Percentiles rank a stretch among this genome's conserved stretches.
phyloP scores from a whole-genome alignment of 1,140 invertebrate species.

The Asobara japonica region DNA sequence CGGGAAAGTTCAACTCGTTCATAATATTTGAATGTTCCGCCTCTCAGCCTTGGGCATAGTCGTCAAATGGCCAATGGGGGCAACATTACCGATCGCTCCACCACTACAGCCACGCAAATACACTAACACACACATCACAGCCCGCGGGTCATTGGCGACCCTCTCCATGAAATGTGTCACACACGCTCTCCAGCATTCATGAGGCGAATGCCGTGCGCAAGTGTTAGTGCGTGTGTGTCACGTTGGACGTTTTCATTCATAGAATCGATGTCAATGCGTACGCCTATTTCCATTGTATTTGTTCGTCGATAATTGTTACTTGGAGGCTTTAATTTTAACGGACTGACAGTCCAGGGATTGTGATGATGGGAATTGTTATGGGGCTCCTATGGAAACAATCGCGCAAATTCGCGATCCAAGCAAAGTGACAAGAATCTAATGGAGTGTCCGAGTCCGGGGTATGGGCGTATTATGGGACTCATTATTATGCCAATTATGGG shows the following conservation, averaged over 20 bases:
- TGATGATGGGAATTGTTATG: background rate
- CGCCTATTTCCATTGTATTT: slow-evolving; percentile 37
- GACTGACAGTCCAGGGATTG: background rate
- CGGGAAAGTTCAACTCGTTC: too few species aligned
- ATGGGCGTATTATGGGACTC: slow-evolving; percentile 2
- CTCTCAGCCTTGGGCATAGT: slow-evolving; percentile 29
- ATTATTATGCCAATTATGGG: background rate
- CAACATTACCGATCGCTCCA: slow-evolving; percentile 27
- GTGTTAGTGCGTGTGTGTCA: slow-evolving; percentile 41
- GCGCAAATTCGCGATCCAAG: background rate
- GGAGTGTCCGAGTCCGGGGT: slow-evolving; percentile 27
- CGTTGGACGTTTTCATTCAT: slow-evolving; percentile 53
- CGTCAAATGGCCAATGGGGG: slow-evolving; percentile 12
- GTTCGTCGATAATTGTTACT: background rate
- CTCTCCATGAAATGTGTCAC: slow-evolving; percentile 19
- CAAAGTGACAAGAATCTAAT: slow-evolving; percentile 30
- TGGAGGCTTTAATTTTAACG: background rate
- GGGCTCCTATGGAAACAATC: slow-evolving; percentile 4
- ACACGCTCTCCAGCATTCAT: slow-evolving; percentile 31
- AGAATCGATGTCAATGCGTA: slow-evolving; percentile 53
- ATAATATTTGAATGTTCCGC: background rate
- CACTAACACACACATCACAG: slow-evolving; percentile 26
- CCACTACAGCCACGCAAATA: background rate
- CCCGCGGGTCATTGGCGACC: background rate
- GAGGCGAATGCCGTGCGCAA: slow-evolving; percentile 31